Evolutionary conservation across 1,140 invertebrate genomes (phyloP).

Genomic region (Elymnias hypermnestra): DNA sequence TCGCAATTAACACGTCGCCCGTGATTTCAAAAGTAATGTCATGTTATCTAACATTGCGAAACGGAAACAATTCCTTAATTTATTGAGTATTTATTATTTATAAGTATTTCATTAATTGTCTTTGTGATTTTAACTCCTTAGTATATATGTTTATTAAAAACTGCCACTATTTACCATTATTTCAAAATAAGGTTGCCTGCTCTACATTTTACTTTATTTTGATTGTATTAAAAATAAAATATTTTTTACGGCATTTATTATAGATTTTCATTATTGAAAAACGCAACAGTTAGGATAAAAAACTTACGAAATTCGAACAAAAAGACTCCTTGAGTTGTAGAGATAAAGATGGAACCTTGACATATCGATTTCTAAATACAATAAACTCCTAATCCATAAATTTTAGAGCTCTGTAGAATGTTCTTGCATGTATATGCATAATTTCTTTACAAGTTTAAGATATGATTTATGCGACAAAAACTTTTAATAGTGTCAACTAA

Average conservation of each 20-base stretch:
- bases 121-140: too few species aligned
- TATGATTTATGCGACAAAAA: neutral
- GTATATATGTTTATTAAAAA: too few species aligned
- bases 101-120: too few species aligned
- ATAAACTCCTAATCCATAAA: conserved; percentile 4
- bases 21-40: conserved; percentile 22
- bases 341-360: conserved; percentile 5
- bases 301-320: neutral
- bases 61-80: neutral
- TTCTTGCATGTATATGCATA: neutral
- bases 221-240: too few species aligned
- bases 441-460: neutral
- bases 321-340: conserved; percentile 1
- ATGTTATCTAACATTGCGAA: neutral
- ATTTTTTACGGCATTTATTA: too few species aligned
- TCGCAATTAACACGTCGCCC: conserved; percentile 34
- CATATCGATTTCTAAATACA: conserved; percentile 3
- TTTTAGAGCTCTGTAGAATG: neutral
- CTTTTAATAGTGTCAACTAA: too few species aligned
- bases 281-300: neutral
- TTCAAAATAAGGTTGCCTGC: too few species aligned
- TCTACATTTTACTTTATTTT: too few species aligned
- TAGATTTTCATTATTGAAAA: too few species aligned
- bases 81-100: too few species aligned
- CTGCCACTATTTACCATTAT: too few species aligned